Percentiles rank a stretch among this genome's conserved stretches.
phyloP scores from a whole-genome alignment of 2,888 invertebrate genomes.

The Piscicola geometra region DNA sequence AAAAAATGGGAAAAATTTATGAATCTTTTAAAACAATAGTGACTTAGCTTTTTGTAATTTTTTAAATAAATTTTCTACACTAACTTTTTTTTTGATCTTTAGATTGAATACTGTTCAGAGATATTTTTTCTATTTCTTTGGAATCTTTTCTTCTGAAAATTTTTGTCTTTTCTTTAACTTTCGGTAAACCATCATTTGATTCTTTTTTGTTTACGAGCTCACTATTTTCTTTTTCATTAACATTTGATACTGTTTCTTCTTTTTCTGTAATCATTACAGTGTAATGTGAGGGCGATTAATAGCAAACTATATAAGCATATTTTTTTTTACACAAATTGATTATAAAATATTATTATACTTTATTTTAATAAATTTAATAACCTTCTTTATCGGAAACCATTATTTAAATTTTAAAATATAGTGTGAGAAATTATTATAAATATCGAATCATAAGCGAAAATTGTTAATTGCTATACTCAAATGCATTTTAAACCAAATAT shows the following conservation, averaged over 20 bases:
- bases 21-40: no score
- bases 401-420: no score
- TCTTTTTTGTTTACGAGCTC: neutral
- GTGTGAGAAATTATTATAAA: no score
- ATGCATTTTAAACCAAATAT: neutral
- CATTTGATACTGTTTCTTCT: neutral
- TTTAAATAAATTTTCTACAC: no score
- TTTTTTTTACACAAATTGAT: neutral
- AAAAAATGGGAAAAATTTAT: neutral
- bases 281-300: no score
- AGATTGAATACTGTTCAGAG: conserved; percentile 5
- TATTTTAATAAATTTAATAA: neutral
- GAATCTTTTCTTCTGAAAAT: neutral
- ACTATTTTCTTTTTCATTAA: neutral
- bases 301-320: no score
- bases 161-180: conserved; percentile 4
- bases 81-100: neutral
- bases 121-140: neutral
- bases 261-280: no score
- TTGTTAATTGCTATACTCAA: neutral
- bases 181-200: neutral
- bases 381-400: neutral
- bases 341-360: no score
- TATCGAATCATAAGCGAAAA: no score
- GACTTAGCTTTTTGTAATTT: no score